phyloP scores from a whole-genome alignment of 1,140 invertebrate species.

The Diprion similis region DNA sequence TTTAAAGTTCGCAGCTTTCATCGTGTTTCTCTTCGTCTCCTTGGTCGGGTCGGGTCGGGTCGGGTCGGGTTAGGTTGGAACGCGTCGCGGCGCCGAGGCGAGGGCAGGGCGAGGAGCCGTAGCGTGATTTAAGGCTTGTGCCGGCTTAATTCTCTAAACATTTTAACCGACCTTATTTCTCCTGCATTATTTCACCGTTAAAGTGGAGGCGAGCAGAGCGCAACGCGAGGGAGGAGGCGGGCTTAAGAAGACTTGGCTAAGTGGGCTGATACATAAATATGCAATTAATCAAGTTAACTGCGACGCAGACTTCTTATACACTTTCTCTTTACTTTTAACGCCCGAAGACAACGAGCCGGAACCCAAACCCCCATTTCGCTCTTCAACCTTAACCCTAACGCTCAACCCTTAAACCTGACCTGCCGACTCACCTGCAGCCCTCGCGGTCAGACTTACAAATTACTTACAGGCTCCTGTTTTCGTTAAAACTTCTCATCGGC shows the following conservation, averaged over 20 bases:
- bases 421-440: too few species aligned
- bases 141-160: slow-evolving; percentile 52
- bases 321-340: background rate
- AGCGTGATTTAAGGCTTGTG: slow-evolving; percentile 43
- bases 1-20: slow-evolving; percentile 19
- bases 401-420: too few species aligned
- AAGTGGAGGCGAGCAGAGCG: slow-evolving; percentile 32
- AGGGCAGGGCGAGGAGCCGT: slow-evolving; percentile 27
- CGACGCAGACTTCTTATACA: slow-evolving; percentile 7
- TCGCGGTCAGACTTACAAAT: too few species aligned
- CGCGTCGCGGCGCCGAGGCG: too few species aligned
- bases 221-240: slow-evolving; percentile 23
- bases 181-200: slow-evolving; percentile 54
- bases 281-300: slow-evolving; percentile 54
- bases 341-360: too few species aligned
- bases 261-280: slow-evolving; percentile 56
- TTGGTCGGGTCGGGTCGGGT: background rate
- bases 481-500: too few species aligned
- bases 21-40: slow-evolving; percentile 8
- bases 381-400: background rate
- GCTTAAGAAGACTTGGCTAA: slow-evolving; percentile 40
- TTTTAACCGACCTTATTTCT: slow-evolving; percentile 53
- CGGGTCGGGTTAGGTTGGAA: background rate
- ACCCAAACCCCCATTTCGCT: too few species aligned
- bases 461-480: too few species aligned